Conservation (phyloP, 2,888 invertebrate genomes). For the Junonia oenone region DNA sequence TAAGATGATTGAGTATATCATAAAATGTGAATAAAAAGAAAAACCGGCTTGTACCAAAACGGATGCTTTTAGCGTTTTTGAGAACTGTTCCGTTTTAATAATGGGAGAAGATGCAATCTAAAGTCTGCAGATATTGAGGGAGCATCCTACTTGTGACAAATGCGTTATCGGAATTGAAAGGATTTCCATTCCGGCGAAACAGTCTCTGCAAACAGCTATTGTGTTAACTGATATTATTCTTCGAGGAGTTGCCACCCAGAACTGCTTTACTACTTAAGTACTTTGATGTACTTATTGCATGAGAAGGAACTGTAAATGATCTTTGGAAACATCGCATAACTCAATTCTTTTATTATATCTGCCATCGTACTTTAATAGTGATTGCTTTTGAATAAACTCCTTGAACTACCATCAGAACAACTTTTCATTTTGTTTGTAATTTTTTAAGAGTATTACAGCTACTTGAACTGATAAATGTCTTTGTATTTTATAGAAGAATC, state of each 20-base stretch:
- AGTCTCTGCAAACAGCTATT: conserved; percentile 11
- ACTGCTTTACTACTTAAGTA: conserved; percentile 3
- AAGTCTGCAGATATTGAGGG: conserved; percentile 11
- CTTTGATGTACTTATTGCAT: background rate
- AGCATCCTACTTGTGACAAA: conserved; percentile 3
- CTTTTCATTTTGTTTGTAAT: too few relatives aligned
- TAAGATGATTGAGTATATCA: too few relatives aligned
- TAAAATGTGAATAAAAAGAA: conserved; percentile 29
- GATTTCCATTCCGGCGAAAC: conserved; percentile 1
- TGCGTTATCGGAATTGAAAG: conserved; percentile 2
- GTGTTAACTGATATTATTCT: background rate
- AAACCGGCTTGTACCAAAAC: conserved; percentile 40
- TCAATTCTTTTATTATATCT: background rate
- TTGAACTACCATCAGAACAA: too few relatives aligned
- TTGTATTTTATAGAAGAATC: too few relatives aligned
- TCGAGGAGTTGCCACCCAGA: background rate
- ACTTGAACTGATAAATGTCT: too few relatives aligned
- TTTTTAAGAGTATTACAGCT: too few relatives aligned
- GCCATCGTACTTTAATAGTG: background rate
- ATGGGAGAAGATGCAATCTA: conserved; percentile 21
- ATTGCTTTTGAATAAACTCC: background rate
- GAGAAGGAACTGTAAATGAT: background rate
- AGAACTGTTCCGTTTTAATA: conserved; percentile 13
- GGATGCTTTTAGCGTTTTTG: conserved; percentile 28
- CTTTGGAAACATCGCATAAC: background rate